Evolutionary conservation across 2,113 vertebrate genomes (phyloP).

Genomic region (Alligator mississippiensis): DNA sequence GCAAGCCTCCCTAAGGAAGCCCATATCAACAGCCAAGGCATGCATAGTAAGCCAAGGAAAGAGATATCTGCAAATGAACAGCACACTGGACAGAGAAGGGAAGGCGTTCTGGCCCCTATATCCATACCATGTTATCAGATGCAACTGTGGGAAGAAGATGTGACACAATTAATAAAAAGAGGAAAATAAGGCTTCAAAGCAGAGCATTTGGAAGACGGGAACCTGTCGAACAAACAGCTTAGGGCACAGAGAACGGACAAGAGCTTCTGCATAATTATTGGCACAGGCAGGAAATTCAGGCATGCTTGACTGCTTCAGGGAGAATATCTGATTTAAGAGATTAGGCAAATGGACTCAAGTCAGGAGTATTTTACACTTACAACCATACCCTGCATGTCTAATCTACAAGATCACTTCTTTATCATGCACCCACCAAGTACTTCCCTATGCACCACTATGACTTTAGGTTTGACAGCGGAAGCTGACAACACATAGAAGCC

Average conservation of each 20-base stretch:
- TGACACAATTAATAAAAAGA: not conserved
- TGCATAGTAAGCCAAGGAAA: not conserved
- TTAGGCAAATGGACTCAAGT: not conserved
- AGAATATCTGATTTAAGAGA: not conserved
- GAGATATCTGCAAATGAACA: not conserved
- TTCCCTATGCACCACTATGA: not conserved
- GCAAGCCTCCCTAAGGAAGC: not conserved
- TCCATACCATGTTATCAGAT: not conserved
- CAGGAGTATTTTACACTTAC: not conserved
- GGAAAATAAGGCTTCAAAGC: not conserved
- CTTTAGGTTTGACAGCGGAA: not conserved
- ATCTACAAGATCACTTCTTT: not conserved
- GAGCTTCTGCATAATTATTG: conserved; percentile 53
- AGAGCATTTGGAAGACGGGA: not conserved
- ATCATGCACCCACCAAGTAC: not conserved
- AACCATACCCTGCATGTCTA: not conserved
- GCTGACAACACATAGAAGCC: not conserved
- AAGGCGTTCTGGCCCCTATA: not conserved
- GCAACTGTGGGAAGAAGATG: not conserved
- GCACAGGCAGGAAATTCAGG: conserved; percentile 32
- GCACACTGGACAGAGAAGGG: not conserved
- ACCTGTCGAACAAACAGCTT: not conserved
- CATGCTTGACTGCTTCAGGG: conserved; percentile 3
- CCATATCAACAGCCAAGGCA: not conserved
- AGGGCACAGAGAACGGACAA: not conserved